Conservation (phyloP, 2,113 vertebrate species). For the human (Homo sapiens) region GRCh38 chr1:211592501-211593000, state of each 20-base stretch:
- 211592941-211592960: too few species aligned
- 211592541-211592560: slow-evolving; percentile 35
- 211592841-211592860: not conserved
- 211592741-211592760: not conserved
- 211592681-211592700: slow-evolving; percentile 41
- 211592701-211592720: not conserved
- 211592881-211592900: slow-evolving; percentile 42
- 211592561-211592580: not conserved
- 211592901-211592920: not conserved
- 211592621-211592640: slow-evolving; percentile 59
- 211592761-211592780: not conserved
- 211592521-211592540: not conserved
- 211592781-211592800: not conserved
- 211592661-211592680: slow-evolving; percentile 13
- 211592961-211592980: too few species aligned
- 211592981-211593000: too few species aligned
- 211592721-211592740: not conserved
- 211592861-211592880: slow-evolving; percentile 38
- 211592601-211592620: slow-evolving; percentile 47
- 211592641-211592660: slow-evolving; percentile 5
- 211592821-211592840: not conserved
- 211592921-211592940: too few species aligned
- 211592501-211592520: not conserved
- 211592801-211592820: not conserved
- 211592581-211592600: slow-evolving; percentile 20